Percentiles rank a stretch among this genome's conserved stretches.
Evolutionary conservation across 2,113 vertebrate species (phyloP).

Genomic region (Myotis davidii): DNA sequence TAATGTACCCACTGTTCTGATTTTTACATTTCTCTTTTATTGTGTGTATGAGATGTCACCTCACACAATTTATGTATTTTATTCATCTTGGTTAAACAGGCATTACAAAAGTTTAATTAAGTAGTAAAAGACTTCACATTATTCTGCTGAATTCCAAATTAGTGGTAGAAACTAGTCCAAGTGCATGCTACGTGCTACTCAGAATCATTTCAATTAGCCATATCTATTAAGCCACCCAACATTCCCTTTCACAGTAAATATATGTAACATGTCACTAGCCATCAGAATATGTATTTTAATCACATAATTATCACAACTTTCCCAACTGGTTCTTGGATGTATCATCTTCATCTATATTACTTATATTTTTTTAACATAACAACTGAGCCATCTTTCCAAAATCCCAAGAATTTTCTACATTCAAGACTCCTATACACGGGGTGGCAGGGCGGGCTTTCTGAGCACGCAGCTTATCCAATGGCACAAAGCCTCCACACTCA

Average conservation of each 20-base stretch:
- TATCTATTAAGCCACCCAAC: slow-evolving; percentile 81
- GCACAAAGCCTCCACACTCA: background rate
- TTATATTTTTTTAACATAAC: background rate
- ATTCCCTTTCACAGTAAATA: slow-evolving; percentile 76
- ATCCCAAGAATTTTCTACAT: background rate
- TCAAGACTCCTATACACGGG: background rate
- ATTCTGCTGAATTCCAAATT: slow-evolving; percentile 89
- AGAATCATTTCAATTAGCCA: slow-evolving; percentile 86
- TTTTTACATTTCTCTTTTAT: slow-evolving; percentile 89
- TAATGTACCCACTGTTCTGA: slow-evolving; percentile 90
- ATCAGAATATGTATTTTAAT: slow-evolving; percentile 71
- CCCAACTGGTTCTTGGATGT: slow-evolving; percentile 49
- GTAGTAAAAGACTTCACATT: slow-evolving; percentile 90
- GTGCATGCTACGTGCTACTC: slow-evolving; percentile 83
- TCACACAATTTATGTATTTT: slow-evolving; percentile 90
- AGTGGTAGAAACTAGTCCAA: slow-evolving; percentile 86
- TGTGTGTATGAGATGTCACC: slow-evolving; percentile 90
- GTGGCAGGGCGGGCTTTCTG: no score
- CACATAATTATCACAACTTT: slow-evolving; percentile 63
- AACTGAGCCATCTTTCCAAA: background rate
- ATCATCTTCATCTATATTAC: background rate
- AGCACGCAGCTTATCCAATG: background rate
- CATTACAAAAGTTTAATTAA: slow-evolving; percentile 92
- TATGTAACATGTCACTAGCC: slow-evolving; percentile 71
- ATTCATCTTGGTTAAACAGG: slow-evolving; percentile 90